phyloP scores from a whole-genome alignment of 2,888 invertebrate species.

The Drosophila ezoana region DNA sequence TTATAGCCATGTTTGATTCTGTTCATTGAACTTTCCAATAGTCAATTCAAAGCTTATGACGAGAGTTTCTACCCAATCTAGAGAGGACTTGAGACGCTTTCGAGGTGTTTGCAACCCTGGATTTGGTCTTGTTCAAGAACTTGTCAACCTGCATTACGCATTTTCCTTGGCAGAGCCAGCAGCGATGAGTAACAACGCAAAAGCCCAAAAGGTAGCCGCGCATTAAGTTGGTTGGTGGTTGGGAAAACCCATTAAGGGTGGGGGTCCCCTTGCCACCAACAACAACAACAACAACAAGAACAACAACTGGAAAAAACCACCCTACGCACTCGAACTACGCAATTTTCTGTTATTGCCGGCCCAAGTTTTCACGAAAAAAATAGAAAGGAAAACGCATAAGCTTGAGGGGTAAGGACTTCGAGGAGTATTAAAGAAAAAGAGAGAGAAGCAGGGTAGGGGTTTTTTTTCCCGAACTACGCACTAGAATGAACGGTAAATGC shows the following conservation, averaged over 20 bases:
- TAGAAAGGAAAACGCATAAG: conserved; percentile 40
- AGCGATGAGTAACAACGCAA: conserved; percentile 47
- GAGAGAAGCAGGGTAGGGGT: background rate
- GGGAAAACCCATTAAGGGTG: conserved; percentile 55
- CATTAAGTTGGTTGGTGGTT: conserved; percentile 40
- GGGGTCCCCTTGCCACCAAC: conserved; percentile 6
- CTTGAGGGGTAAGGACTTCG: conserved; percentile 29
- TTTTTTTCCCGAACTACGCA: conserved; percentile 40
- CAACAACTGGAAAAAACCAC: conserved; percentile 48
- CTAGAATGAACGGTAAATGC: conserved; percentile 20
- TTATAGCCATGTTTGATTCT: background rate
- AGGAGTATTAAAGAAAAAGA: background rate
- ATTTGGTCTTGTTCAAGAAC: background rate
- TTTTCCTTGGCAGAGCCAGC: conserved; percentile 20
- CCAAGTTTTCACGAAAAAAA: conserved; percentile 35
- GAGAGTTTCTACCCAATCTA: conserved; percentile 1
- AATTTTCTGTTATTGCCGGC: conserved; percentile 70
- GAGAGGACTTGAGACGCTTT: conserved; percentile 1
- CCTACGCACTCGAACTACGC: conserved; percentile 58
- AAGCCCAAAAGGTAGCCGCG: conserved; percentile 43
- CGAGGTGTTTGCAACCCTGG: conserved; percentile 1
- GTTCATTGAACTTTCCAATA: conserved; percentile 17
- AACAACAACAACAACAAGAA: background rate
- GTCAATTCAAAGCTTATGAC: conserved; percentile 10
- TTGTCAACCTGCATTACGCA: conserved; percentile 57